Evolutionary conservation across 2,113 vertebrate genomes (phyloP).

Genomic region (Cephalopterus ornatus): DNA sequence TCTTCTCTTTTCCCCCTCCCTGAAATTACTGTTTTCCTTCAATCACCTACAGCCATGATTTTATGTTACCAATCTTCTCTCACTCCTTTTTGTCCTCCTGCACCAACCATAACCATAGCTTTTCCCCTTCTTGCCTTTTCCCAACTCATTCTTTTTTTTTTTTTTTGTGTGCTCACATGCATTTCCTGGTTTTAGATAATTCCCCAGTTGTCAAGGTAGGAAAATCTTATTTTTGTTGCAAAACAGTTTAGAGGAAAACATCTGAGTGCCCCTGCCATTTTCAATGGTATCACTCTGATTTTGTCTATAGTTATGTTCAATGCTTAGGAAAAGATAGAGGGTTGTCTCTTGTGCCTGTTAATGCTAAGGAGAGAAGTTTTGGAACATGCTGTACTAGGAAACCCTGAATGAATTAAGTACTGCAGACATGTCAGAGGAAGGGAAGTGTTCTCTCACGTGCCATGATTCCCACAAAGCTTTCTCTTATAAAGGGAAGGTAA

Average conservation of each 20-base stretch:
- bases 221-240: neutral
- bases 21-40: neutral
- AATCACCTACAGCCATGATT: neutral
- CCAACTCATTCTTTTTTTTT: neutral
- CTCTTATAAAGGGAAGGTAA: neutral
- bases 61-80: neutral
- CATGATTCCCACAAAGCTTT: neutral
- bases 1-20: neutral
- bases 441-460: neutral
- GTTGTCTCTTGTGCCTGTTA: neutral
- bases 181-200: neutral
- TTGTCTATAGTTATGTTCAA: neutral
- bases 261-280: neutral
- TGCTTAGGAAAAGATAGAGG: neutral
- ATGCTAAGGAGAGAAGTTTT: neutral
- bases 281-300: neutral
- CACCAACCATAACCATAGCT: neutral
- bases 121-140: neutral
- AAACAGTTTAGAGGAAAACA: neutral
- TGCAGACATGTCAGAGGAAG: neutral
- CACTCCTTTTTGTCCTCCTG: neutral
- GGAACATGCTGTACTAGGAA: neutral
- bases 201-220: neutral
- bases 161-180: neutral
- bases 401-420: neutral